These are phyloP conservation scores for Lota lota DNA, from an alignment of 2,113 vertebrate species.

Conservation along the genomic window DNA sequence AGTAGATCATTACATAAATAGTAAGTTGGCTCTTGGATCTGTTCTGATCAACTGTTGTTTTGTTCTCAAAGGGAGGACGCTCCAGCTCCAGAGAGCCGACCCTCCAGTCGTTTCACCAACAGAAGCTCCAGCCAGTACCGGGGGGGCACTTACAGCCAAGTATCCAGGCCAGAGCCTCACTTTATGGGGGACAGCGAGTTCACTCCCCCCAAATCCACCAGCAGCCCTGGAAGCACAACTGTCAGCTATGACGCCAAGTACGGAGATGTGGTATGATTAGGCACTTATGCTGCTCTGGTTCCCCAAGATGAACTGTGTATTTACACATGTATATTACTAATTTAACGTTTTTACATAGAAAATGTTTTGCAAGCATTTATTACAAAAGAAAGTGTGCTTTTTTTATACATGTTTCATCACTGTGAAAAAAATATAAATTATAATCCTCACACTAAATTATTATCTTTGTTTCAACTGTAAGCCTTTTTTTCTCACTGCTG, in stretches of 20 bases:
- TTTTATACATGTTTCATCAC: no score
- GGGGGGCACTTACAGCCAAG: slow-evolving; percentile 41
- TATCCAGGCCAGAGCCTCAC: slow-evolving; percentile 4
- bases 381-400: no score
- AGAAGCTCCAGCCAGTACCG: slow-evolving; percentile 34
- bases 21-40: no score
- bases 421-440: no score
- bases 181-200: slow-evolving; percentile 1
- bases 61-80: slow-evolving; percentile 61
- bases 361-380: no score
- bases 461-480: no score
- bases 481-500: no score
- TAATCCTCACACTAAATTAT: no score
- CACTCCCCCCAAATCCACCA: slow-evolving; percentile 12
- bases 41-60: background rate
- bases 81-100: slow-evolving; percentile 59
- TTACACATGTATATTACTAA: no score
- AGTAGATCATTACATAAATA: no score
- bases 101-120: slow-evolving; percentile 50
- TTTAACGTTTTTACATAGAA: background rate
- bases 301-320: no score
- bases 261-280: slow-evolving; percentile 51
- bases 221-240: slow-evolving; percentile 27
- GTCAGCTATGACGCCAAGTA: slow-evolving; percentile 41
- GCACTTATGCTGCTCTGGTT: no score